Conservation (phyloP, 2,113 vertebrate species). For the Brevimyrus niger region DNA sequence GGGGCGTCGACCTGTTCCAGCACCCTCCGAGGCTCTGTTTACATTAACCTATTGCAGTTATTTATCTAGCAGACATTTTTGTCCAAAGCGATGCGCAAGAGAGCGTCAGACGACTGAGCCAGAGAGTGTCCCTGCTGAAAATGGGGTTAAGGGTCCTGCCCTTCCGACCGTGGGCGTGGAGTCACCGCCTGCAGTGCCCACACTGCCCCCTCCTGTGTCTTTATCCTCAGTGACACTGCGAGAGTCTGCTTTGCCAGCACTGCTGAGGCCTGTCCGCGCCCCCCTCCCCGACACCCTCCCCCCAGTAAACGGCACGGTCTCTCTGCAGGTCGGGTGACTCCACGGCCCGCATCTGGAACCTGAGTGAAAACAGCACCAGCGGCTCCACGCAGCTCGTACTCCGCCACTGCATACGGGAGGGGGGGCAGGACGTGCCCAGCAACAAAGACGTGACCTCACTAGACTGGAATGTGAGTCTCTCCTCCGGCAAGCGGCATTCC, state of each 20-base stretch:
- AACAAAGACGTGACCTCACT: constrained; percentile 98
- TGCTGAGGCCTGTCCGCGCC: not conserved
- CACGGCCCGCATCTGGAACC: constrained; percentile 96
- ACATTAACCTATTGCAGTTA: not conserved
- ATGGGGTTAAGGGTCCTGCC: not conserved
- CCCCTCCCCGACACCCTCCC: not conserved
- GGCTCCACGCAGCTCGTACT: constrained; percentile 93
- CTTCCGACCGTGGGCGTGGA: not conserved
- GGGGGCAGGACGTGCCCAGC: constrained; percentile 94
- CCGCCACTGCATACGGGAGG: constrained; percentile 94
- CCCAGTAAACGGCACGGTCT: not conserved
- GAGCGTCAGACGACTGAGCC: not conserved
- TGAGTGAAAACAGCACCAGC: constrained; percentile 92
- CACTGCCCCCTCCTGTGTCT: not conserved
- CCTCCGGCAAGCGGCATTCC: not conserved
- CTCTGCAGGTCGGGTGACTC: constrained; percentile 86
- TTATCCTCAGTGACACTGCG: not conserved
- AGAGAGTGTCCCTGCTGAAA: not conserved
- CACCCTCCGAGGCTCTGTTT: not conserved
- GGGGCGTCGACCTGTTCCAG: not conserved
- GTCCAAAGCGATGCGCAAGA: not conserved
- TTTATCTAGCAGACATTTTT: not conserved
- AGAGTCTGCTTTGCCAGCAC: not conserved
- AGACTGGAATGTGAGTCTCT: constrained; percentile 86
- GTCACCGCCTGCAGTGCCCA: not conserved